Evolutionary conservation across 1,140 invertebrate genomes (phyloP), one percentile per base, ranked within the genome.

Genomic region (Nomia melanderi): DNA sequence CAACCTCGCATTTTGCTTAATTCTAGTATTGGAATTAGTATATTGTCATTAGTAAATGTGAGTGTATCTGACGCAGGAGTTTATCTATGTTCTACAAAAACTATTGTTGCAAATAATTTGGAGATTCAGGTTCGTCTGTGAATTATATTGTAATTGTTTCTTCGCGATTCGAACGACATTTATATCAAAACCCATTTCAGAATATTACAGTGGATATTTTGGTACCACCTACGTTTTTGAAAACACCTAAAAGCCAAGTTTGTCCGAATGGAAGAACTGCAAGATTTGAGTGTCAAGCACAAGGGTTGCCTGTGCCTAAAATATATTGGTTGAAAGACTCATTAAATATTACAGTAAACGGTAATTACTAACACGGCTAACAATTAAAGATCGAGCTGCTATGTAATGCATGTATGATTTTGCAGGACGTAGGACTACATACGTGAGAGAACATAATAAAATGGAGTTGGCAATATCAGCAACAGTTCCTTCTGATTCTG

Each of bases 281-380:
- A 2, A 93, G 94, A 72, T 94, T 96, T 74, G 94, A 95, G 71
- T 97, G 96, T 91, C 93, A 94, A 84, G 95, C 94, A 14, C 85
- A 93, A 39, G 96, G 95, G 31, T 86, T 92, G 72, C 96, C 96
- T 17, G 88, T 87, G 70, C 96, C 96, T 23, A 92, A 90, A 74
- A 92, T 94, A 72, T 91, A 91, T 76, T 97, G 96, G 96, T 92
- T 95, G 65, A 96, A 96, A 89, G 94, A 96, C 90, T 94, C 95
- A 5, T 87, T 93, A 71, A 88, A 92, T 64, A 91, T 95, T 72
- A 90, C 92, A 77, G 89, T 93, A n/a, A 93, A 93, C 89, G 93
- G 95, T 92, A 93, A 92, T 47, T 57, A 2, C 47, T 44, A 25
- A 0, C 2, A 6, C 25, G 7, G n/a, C 20, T n/a, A 62, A n/a